Conservation (phyloP, 2,888 invertebrate genomes). For the Sarcophaga subvicina region DNA sequence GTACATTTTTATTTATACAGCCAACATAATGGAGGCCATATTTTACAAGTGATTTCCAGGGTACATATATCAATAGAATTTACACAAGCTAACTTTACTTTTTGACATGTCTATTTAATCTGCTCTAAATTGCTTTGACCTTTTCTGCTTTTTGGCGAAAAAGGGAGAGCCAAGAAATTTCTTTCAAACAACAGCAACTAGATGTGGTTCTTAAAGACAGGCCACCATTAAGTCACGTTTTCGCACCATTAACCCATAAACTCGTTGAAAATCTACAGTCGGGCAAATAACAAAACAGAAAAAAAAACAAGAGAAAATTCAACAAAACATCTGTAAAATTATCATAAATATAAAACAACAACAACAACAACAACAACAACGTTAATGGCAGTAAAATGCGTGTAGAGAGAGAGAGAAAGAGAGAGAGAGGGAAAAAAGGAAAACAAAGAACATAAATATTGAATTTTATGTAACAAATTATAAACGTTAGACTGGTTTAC, state of each 20-base stretch:
- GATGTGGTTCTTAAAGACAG: constrained; percentile 29
- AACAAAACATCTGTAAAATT: constrained; percentile 45
- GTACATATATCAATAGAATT: constrained; percentile 21
- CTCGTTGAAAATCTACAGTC: constrained; percentile 23
- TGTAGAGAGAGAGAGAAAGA: not conserved
- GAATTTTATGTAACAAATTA: constrained; percentile 73
- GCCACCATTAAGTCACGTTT: constrained; percentile 79
- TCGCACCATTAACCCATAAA: constrained; percentile 81
- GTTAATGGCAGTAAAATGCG: not conserved
- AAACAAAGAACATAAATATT: constrained; percentile 75
- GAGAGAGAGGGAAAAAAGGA: not conserved
- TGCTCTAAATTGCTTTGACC: constrained; percentile 77
- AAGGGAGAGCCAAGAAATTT: constrained; percentile 2
- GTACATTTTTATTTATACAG: not conserved
- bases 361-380: not conserved
- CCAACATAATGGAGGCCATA: not conserved
- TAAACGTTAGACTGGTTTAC: constrained; percentile 17
- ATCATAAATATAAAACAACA: constrained; percentile 46
- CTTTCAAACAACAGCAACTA: not conserved
- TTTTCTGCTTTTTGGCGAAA: constrained; percentile 66
- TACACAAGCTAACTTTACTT: constrained; percentile 30
- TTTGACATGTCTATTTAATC: constrained; percentile 76
- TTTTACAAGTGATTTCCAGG: not conserved
- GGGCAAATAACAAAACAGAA: too few relatives aligned
- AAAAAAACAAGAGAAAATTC: constrained; percentile 37